Conservation (phyloP, 2,888 invertebrate genomes). For the Trichopria drosophilae region DNA sequence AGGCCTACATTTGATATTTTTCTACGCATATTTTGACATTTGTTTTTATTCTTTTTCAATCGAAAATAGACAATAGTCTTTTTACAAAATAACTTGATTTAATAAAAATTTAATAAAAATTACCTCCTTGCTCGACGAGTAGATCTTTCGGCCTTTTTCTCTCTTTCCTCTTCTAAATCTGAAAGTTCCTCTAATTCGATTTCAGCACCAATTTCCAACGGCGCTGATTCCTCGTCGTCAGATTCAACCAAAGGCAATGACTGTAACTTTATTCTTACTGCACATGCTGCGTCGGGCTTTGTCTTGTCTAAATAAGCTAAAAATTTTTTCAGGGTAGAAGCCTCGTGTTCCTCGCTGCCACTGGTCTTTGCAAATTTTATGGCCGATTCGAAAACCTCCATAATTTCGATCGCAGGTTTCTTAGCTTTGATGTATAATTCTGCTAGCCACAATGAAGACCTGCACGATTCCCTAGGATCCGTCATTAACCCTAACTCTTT, state of each 20-base stretch:
- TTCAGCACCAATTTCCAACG: constrained; percentile 70
- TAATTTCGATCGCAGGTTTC: constrained; percentile 39
- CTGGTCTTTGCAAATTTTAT: constrained; percentile 37
- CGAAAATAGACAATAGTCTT: too few relatives aligned
- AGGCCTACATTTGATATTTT: not conserved
- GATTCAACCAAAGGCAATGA: constrained; percentile 32
- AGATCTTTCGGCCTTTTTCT: constrained; percentile 55
- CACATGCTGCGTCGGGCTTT: constrained; percentile 15
- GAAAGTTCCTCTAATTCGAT: constrained; percentile 74
- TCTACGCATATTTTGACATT: not conserved
- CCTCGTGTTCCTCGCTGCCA: constrained; percentile 9
- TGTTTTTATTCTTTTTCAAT: too few relatives aligned
- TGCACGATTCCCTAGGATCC: constrained; percentile 43
- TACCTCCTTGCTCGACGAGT: too few relatives aligned
- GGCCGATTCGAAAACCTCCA: constrained; percentile 42
- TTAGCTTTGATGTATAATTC: constrained; percentile 37
- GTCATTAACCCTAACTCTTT: constrained; percentile 45
- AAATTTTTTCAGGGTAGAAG: too few relatives aligned
- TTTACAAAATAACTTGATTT: too few relatives aligned
- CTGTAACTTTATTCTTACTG: constrained; percentile 23
- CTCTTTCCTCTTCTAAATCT: constrained; percentile 55
- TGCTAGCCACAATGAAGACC: constrained; percentile 49
- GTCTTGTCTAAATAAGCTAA: too few relatives aligned
- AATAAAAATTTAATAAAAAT: too few relatives aligned
- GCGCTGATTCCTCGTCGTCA: constrained; percentile 45